Evolutionary conservation across 2,888 invertebrate genomes (phyloP), one percentile per base, ranked within the genome.

Genomic region (Aleiodes alternator): DNA sequence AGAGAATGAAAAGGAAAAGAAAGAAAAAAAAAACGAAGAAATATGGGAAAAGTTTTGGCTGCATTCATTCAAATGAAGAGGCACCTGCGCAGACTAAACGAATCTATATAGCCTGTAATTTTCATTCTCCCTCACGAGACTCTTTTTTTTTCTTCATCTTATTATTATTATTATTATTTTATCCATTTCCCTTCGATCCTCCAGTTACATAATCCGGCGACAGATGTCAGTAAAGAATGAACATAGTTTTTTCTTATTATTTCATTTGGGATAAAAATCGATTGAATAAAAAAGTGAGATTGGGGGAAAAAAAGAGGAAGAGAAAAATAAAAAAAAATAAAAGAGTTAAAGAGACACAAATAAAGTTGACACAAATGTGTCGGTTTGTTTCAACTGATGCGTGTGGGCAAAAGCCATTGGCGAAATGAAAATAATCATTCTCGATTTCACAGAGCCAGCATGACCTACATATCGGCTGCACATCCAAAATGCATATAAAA

Each of bases 181-280:
- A 34, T 34, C 50, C 50, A 3, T 51, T 68, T 50, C 50, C 51
- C 51, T 68, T 68, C 51, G 50, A 68, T 43, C 55, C 43, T 5
- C 5, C 57, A 68, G 73, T 80, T 79, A 64, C 75, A 77, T 75
- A 78, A 78, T 76, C 34, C 73, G 55, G 66, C 77, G 77, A 77
- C 78, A 79, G 79, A 79, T 80, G 80, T 70, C 76, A 56, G 70
- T 53, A 61, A 66, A 69, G 68, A 74, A 69, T 72, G 72, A 77
- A 38, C 50, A 48, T 56, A 11, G 23, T 31, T 48, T 66, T 72
- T 61, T 72, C 51, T 34, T 29, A 50, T 51, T 38, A 50, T 51
- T 38, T 43, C 7, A 8, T 43, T 43, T 43, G 4, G 43, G n/a
- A 56, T 68, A 29, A 50, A 31, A 55, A 69, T 73, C 56, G 64